These are phyloP conservation scores for Nymphalis io DNA, from an alignment of 1,140 invertebrate species.

Conservation along the genomic window DNA sequence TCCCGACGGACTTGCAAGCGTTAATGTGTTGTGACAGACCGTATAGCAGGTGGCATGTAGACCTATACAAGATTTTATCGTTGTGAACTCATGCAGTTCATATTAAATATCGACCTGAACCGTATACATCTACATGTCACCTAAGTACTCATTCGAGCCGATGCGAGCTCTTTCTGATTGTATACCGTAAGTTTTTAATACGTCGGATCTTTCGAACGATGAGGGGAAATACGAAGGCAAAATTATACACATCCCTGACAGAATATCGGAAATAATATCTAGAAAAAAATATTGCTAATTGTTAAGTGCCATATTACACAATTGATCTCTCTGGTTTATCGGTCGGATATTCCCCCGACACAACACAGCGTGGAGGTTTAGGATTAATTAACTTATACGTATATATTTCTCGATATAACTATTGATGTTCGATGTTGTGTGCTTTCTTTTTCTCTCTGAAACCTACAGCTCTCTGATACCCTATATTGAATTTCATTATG, in stretches of 20 bases:
- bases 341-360: no score
- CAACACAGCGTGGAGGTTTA: background rate
- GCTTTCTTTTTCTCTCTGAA: slow-evolving; percentile 15
- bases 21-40: slow-evolving; percentile 1
- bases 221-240: slow-evolving; percentile 10
- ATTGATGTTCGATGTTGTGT: no score
- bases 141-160: background rate
- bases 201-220: slow-evolving; percentile 13
- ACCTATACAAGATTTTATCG: background rate
- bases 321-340: background rate
- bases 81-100: background rate
- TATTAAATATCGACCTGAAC: background rate
- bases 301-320: background rate
- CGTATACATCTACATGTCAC: slow-evolving; percentile 9
- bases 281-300: background rate
- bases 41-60: slow-evolving; percentile 9
- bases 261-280: no score
- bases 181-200: background rate
- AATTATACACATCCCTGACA: no score
- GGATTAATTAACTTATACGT: slow-evolving; percentile 15
- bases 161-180: slow-evolving; percentile 13
- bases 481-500: background rate
- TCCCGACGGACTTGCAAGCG: background rate
- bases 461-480: slow-evolving; percentile 10
- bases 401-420: background rate